Conservation (phyloP, 2,113 vertebrate genomes). For the Plecturocebus donacophilus region DNA sequence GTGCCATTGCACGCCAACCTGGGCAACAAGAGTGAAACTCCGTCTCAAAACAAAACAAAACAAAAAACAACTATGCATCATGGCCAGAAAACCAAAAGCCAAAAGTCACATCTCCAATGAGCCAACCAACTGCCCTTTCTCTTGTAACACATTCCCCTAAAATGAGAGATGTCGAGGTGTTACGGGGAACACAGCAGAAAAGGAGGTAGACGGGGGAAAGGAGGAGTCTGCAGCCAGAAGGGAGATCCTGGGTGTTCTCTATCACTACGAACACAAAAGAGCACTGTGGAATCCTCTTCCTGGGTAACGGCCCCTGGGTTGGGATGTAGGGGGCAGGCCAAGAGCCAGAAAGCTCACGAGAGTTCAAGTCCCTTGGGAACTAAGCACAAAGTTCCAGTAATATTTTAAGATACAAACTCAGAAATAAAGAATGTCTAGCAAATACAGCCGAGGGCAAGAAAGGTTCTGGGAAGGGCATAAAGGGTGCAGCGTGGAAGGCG, state of each 20-base stretch:
- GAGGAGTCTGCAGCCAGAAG: neutral
- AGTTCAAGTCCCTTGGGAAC: conserved; percentile 61
- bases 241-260: neutral
- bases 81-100: neutral
- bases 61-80: neutral
- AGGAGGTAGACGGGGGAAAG: neutral
- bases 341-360: conserved; percentile 36
- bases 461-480: conserved; percentile 55
- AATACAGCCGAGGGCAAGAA: conserved; percentile 25
- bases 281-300: neutral
- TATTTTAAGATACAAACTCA: conserved; percentile 79
- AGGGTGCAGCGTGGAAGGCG: neutral
- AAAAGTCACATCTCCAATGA: neutral
- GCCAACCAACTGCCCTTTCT: neutral
- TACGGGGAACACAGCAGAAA: neutral
- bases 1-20: too few species aligned
- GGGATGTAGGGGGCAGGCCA: neutral
- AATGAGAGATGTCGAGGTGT: neutral
- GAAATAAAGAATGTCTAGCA: conserved; percentile 76
- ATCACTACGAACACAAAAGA: neutral
- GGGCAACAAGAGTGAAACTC: too few species aligned
- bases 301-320: neutral
- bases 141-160: neutral
- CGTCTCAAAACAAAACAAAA: too few species aligned
- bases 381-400: conserved; percentile 46